Base-by-base conservation (phyloP, 2,888 invertebrate species). In the Conistra vaccinii region DNA sequence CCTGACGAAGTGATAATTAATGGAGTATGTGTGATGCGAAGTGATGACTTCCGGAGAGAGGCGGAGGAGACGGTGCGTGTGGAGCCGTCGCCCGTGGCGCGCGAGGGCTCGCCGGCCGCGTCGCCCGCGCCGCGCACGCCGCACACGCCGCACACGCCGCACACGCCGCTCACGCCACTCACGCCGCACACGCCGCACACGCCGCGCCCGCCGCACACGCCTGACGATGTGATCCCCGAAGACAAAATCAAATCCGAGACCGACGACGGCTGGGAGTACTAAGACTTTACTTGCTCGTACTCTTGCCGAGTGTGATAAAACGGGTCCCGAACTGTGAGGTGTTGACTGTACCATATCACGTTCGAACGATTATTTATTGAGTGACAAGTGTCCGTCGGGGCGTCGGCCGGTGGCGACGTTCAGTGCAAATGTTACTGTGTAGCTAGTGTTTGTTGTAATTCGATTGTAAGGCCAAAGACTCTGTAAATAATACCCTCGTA, bases 1-100 rank as follows among this genome's bases (percentile, higher is more conserved):
- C 96, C 94, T 82, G 98, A 98, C 89, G 98, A 98, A 91, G 98
- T 98, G 42, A 99, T 99, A 90, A 99, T 99, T 89, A 99, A 99
- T 91, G 99, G 99, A 1, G 99, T 99, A 42, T 99, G 99, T 92
- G 99, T 99, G 10, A 98, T 99, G 98, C 97, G 98, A 87, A 98
- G 98, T 76, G 98, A 98, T 86, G 98, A 98, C 92, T 98, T 98
- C 92, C 94, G 97, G 63, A 94, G 97, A 73, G 96, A 96, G 75
- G 95, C 97, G 42, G 97, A 98, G 92, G 97, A 98, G 90, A 98
- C 98, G 7, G 97, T 98, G 73, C 97, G 97, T 45, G 97, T 98
- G 68, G 98, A 98, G 92, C 98, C 98, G 0, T 97, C 98, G 35
- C 97, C 98, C 3, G 98, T 97, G 39, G 97, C 97, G 87, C 96